Conservation (phyloP, 1,140 invertebrate genomes). For the Idris sp. region DNA sequence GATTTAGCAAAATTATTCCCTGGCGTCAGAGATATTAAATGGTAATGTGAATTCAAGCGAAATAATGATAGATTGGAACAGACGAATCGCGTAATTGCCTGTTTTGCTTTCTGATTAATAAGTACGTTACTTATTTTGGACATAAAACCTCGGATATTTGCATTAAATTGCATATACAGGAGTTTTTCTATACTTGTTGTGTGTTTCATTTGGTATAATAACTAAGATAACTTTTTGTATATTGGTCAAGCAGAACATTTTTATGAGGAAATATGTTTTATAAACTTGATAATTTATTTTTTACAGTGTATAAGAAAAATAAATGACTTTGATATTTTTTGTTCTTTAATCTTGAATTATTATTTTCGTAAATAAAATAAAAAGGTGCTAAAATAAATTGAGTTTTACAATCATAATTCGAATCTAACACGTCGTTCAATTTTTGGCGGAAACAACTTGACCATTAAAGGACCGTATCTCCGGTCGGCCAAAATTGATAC, state of each 20-base stretch:
- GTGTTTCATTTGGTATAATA: no score
- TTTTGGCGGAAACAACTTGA: conserved; percentile 35
- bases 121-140: conserved; percentile 25
- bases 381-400: no score
- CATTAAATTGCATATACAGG: background rate
- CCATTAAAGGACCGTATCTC: conserved; percentile 43
- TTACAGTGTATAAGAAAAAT: no score
- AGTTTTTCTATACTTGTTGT: no score
- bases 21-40: conserved; percentile 27
- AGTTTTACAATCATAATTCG: background rate
- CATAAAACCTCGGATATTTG: conserved; percentile 14
- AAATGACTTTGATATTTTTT: no score
- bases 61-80: conserved; percentile 31
- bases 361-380: no score
- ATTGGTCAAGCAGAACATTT: no score
- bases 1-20: conserved; percentile 32
- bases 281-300: no score
- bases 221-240: no score
- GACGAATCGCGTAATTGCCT: conserved; percentile 16
- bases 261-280: no score
- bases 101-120: conserved; percentile 26
- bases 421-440: conserved; percentile 32
- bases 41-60: conserved; percentile 29
- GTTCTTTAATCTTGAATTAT: no score
- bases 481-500: conserved; percentile 51